Conservation (phyloP, 2,797 vertebrate genomes). For the Erpetoichthys calabaricus region DNA sequence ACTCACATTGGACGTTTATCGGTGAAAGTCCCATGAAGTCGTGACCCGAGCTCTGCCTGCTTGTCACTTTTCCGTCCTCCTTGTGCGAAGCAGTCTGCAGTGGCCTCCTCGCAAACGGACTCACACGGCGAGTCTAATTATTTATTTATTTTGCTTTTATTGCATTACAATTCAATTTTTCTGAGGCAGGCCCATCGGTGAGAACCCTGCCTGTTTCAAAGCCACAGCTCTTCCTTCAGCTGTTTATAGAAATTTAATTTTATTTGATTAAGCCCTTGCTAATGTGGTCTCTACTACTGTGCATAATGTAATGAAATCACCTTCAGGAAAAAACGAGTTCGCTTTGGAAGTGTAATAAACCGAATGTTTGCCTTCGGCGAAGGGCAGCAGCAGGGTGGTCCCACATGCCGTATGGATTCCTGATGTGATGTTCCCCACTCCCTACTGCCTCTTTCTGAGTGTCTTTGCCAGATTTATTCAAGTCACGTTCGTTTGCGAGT, state of each 20-base stretch:
- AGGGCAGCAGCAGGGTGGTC: constrained; percentile 6
- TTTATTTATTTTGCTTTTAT: neutral
- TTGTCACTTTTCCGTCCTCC: no score
- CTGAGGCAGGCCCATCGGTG: neutral
- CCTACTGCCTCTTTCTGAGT: neutral
- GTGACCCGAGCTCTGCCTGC: no score
- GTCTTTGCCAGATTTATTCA: no score
- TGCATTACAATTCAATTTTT: neutral
- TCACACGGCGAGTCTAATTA: no score
- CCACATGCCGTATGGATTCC: constrained; percentile 19
- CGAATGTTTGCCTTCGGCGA: constrained; percentile 7
- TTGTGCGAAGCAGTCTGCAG: no score
- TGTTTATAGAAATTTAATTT: constrained; percentile 54
- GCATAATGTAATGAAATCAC: constrained; percentile 66
- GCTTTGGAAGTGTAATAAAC: constrained; percentile 32
- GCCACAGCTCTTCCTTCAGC: constrained; percentile 37
- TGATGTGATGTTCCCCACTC: constrained; percentile 36
- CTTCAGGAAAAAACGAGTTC: constrained; percentile 60
- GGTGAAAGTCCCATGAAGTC: no score
- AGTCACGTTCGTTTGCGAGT: no score
- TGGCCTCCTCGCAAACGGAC: no score
- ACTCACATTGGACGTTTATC: no score
- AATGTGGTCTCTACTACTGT: constrained; percentile 59
- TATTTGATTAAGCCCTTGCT: constrained; percentile 58
- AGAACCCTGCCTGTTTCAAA: constrained; percentile 5